Conservation (phyloP, 2,113 vertebrate genomes). For the Epinephelus fuscoguttatus region DNA sequence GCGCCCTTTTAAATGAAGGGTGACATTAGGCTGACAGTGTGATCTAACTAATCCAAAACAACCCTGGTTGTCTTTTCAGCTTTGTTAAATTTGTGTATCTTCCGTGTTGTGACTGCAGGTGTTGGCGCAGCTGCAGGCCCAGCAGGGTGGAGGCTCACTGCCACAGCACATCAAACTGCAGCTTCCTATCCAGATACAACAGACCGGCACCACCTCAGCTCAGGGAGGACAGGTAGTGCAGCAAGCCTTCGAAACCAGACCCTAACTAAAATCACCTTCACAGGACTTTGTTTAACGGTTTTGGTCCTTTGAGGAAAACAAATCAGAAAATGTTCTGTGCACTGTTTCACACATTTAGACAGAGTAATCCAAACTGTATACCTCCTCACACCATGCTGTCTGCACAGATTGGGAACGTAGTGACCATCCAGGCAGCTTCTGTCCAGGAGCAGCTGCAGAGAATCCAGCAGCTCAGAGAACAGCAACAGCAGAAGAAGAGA, state of each 20-base stretch:
- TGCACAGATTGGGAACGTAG: constrained; percentile 92
- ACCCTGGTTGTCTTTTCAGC: background rate
- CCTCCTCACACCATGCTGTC: constrained; percentile 1
- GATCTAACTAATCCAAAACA: background rate
- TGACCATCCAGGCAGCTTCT: constrained; percentile 94
- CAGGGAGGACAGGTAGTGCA: constrained; percentile 77
- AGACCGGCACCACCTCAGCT: constrained; percentile 79
- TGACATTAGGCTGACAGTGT: background rate
- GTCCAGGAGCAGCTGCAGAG: constrained; percentile 96
- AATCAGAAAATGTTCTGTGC: background rate
- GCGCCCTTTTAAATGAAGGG: background rate
- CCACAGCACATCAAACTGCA: constrained; percentile 92
- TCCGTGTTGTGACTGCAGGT: constrained; percentile 68
- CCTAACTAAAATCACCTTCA: background rate
- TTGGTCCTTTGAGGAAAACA: background rate
- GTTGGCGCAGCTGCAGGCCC: constrained; percentile 90
- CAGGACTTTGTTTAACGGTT: background rate
- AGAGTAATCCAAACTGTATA: background rate
- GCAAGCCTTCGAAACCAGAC: background rate
- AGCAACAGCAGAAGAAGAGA: constrained; percentile 94
- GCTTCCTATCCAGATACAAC: constrained; percentile 91
- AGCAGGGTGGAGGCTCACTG: constrained; percentile 86
- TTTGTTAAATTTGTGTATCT: constrained; percentile 16
- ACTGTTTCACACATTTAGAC: background rate
- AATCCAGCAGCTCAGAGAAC: constrained; percentile 95